Percentiles rank a stretch among this genome's conserved stretches.
These are phyloP conservation scores for Beroe ovata DNA, from an alignment of 37 sponge, comb jelly and placozoan genomes.

Conservation along the genomic window DNA sequence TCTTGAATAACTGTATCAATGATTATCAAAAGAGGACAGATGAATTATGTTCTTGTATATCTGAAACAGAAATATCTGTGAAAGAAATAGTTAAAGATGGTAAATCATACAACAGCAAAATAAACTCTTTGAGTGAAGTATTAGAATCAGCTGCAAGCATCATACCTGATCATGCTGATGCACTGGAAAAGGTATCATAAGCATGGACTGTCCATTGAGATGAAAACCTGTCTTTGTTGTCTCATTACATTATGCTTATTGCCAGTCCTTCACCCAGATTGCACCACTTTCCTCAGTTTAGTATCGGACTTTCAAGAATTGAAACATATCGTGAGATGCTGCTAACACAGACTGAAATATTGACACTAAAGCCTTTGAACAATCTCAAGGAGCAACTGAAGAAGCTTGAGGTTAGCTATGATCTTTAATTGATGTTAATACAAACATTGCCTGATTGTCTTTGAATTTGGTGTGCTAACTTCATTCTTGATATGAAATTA, in stretches of 20 bases:
- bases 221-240: no score
- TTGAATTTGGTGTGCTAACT: no score
- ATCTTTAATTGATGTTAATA: no score
- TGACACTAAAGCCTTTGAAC: conserved; percentile 17
- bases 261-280: no score
- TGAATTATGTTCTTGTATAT: not conserved
- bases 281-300: no score
- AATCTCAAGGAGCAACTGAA: not conserved
- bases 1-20: not conserved
- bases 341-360: conserved; percentile 41
- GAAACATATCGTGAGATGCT: conserved; percentile 51
- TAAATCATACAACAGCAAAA: not conserved
- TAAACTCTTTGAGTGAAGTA: not conserved
- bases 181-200: conserved; percentile 10
- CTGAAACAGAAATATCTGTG: not conserved
- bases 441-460: no score
- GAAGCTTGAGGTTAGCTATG: not conserved
- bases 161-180: not conserved
- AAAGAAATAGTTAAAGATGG: not conserved
- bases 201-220: no score
- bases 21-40: not conserved
- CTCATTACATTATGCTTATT: no score
- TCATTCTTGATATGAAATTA: no score
- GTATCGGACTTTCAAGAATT: conserved; percentile 2
- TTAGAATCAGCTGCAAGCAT: not conserved